Conservation (phyloP, 2,888 invertebrate species). For the Orchesella flavescens region DNA sequence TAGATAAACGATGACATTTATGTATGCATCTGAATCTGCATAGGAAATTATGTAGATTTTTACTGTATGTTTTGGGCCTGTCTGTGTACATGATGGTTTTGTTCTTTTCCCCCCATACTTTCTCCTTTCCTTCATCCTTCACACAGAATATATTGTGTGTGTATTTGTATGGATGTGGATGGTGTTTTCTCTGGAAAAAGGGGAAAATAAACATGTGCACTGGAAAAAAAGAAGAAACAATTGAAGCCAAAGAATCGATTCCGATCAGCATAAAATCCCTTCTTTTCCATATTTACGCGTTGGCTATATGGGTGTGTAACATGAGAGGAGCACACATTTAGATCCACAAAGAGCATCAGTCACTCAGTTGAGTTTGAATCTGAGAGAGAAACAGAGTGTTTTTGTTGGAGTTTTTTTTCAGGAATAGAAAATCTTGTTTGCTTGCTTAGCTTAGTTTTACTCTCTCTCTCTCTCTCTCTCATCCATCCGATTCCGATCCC, state of each 20-base stretch:
- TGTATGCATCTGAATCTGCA: too few species aligned
- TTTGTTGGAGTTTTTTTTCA: slow-evolving; percentile 7
- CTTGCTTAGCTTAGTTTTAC: too few species aligned
- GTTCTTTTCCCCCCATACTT: too few species aligned
- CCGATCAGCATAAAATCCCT: slow-evolving; percentile 20
- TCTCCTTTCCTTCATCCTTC: too few species aligned
- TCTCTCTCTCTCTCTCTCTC: too few species aligned
- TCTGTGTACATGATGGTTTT: too few species aligned
- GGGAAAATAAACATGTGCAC: not conserved
- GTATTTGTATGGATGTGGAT: too few species aligned
- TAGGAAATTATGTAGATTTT: too few species aligned
- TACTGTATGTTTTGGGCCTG: too few species aligned
- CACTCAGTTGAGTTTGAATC: slow-evolving; percentile 16
- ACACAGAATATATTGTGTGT: too few species aligned
- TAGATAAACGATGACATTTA: too few species aligned
- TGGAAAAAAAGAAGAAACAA: not conserved
- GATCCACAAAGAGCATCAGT: slow-evolving; percentile 33
- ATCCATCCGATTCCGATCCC: slow-evolving; percentile 24
- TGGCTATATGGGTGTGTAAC: not conserved
- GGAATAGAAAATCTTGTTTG: too few species aligned
- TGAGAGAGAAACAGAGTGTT: not conserved
- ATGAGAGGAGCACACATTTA: not conserved
- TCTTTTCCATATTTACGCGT: not conserved
- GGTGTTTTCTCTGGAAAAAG: not conserved
- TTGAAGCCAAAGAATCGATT: slow-evolving; percentile 19